phyloP scores from a whole-genome alignment of 1,140 invertebrate species.

The Drosophila serrata region DNA sequence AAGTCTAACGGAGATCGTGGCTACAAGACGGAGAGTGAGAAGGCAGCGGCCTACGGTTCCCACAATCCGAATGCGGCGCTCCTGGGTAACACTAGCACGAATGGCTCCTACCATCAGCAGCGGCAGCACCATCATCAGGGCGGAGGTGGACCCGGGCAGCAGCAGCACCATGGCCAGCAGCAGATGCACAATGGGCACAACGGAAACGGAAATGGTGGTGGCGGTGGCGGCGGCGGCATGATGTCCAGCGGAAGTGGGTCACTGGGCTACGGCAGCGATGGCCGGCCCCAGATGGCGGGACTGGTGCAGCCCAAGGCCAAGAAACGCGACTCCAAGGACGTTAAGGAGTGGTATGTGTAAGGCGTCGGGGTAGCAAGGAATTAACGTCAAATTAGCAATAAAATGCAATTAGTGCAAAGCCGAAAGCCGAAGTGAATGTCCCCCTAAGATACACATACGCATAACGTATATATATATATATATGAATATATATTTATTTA shows the following conservation, averaged over 20 bases:
- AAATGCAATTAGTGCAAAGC: conserved; percentile 56
- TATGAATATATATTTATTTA: conserved; percentile 65
- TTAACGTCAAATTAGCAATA: conserved; percentile 82
- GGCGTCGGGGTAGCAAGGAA: conserved; percentile 25
- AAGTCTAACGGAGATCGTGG: conserved; percentile 94
- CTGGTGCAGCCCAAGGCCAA: conserved; percentile 88
- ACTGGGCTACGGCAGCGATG: conserved; percentile 70
- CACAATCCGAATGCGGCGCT: conserved; percentile 91
- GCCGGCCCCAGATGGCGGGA: conserved; percentile 82
- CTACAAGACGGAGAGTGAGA: conserved; percentile 96
- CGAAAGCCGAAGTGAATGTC: conserved; percentile 32
- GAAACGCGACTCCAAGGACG: conserved; percentile 93
- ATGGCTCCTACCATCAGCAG: conserved; percentile 83
- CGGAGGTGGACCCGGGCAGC: conserved; percentile 45
- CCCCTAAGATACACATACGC: conserved; percentile 40
- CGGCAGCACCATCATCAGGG: conserved; percentile 85
- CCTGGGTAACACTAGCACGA: conserved; percentile 87
- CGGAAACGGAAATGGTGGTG: conserved; percentile 49
- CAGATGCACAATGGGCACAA: conserved; percentile 64
- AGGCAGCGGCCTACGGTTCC: conserved; percentile 89
- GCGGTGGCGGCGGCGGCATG: conserved; percentile 62
- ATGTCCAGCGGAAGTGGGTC: conserved; percentile 78
- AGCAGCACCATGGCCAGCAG: conserved; percentile 82
- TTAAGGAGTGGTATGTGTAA: conserved; percentile 96
- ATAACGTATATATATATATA: conserved; percentile 27